phyloP scores from a whole-genome alignment of 2,113 vertebrate genomes.

The Pantherophis guttatus region DNA sequence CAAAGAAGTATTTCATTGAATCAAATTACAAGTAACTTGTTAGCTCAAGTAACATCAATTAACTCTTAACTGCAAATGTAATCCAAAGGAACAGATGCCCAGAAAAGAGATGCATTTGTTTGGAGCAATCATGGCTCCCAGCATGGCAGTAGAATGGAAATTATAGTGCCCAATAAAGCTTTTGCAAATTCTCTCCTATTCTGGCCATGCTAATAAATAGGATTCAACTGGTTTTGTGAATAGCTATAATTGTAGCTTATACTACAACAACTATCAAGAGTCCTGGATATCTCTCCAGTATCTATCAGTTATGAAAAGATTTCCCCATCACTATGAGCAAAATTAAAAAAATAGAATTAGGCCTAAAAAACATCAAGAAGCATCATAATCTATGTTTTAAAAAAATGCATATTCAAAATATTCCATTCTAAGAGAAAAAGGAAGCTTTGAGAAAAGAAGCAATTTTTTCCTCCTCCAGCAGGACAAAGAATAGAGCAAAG shows the following conservation, averaged over 20 bases:
- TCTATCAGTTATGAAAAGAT: background rate
- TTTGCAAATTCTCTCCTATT: background rate
- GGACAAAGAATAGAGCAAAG: background rate
- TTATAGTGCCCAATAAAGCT: background rate
- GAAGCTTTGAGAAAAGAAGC: background rate
- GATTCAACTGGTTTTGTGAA: background rate
- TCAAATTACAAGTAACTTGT: background rate
- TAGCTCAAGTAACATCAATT: background rate
- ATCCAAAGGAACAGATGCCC: background rate
- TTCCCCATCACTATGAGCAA: background rate
- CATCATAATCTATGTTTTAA: background rate
- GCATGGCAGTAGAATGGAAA: background rate
- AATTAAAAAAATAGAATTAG: background rate
- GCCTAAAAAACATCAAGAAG: background rate
- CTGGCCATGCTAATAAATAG: background rate
- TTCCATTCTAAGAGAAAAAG: background rate
- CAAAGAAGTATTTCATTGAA: background rate
- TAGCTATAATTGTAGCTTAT: background rate
- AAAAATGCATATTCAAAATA: background rate
- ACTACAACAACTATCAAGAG: background rate
- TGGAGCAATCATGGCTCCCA: background rate
- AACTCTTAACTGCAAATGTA: background rate
- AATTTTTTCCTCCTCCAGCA: background rate
- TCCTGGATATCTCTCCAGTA: background rate
- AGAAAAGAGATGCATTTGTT: background rate